phyloP scores from a whole-genome alignment of 2,797 vertebrate species.

The Phrynocephalus guinanensis region DNA sequence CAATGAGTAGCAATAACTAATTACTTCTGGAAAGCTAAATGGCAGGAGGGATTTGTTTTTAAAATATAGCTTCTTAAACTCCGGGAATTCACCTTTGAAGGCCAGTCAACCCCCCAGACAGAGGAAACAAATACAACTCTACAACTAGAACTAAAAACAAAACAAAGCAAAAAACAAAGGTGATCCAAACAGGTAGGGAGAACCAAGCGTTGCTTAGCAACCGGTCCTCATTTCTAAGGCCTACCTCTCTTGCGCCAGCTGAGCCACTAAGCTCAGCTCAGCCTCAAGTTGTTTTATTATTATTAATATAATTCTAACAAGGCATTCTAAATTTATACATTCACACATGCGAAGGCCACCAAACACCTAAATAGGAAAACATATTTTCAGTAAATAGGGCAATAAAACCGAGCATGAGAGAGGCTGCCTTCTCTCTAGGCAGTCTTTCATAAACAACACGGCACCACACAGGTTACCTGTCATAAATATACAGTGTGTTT shows the following conservation, averaged over 20 bases:
- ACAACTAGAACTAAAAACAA: too few species aligned
- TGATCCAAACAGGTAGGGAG: background rate
- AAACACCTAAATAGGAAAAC: background rate
- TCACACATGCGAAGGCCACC: background rate
- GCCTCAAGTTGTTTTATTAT: background rate
- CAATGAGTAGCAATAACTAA: too few species aligned
- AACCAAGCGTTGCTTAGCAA: background rate
- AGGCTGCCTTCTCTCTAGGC: fast-evolving
- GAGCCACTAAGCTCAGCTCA: background rate
- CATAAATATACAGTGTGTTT: background rate
- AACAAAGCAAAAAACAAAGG: too few species aligned
- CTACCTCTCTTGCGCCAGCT: background rate
- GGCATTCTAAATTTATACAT: background rate
- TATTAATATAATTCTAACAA: background rate
- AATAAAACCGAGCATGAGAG: background rate
- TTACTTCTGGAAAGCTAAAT: too few species aligned
- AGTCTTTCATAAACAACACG: constrained; percentile 1
- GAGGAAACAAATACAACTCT: background rate
- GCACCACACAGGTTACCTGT: background rate
- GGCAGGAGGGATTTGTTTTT: too few species aligned
- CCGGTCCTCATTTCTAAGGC: background rate
- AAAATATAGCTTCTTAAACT: background rate
- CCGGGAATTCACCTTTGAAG: too few species aligned
- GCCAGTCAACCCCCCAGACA: too few species aligned
- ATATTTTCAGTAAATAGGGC: background rate